phyloP scores from a whole-genome alignment of 1,140 invertebrate species.

The Drosophila pseudoananassae region DNA sequence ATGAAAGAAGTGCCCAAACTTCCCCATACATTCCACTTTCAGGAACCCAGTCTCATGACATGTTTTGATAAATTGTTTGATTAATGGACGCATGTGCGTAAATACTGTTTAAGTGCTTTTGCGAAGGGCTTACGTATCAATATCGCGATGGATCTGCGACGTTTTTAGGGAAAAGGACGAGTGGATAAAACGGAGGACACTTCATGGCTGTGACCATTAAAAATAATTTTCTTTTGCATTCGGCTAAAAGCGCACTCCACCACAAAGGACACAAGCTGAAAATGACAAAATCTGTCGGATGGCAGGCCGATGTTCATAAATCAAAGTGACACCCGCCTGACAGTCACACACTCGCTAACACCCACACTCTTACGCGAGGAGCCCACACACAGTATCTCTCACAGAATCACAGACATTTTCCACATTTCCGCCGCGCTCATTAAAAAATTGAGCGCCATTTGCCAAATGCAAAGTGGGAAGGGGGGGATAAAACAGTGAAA shows the following conservation, averaged over 20 bases:
- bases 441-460: constrained; percentile 80
- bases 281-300: constrained; percentile 66
- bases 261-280: constrained; percentile 44
- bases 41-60: constrained; percentile 47
- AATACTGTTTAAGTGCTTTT: constrained; percentile 71
- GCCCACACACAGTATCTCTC: background rate
- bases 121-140: constrained; percentile 56
- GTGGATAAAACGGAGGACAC: constrained; percentile 16
- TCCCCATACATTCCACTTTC: background rate
- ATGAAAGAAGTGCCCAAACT: constrained; percentile 29
- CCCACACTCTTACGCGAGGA: background rate
- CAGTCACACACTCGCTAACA: constrained; percentile 4
- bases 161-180: background rate
- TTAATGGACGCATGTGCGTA: constrained; percentile 76
- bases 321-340: constrained; percentile 58
- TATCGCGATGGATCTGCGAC: constrained; percentile 8
- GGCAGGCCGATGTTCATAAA: constrained; percentile 67
- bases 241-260: constrained; percentile 52
- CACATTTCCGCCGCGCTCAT: constrained; percentile 73
- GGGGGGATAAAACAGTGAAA: constrained; percentile 20
- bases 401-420: constrained; percentile 14
- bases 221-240: constrained; percentile 62
- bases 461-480: constrained; percentile 48
- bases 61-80: constrained; percentile 81
- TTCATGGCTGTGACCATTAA: constrained; percentile 65